phyloP scores from a whole-genome alignment of 2,797 vertebrate genomes.

The Crax fasciolata region DNA sequence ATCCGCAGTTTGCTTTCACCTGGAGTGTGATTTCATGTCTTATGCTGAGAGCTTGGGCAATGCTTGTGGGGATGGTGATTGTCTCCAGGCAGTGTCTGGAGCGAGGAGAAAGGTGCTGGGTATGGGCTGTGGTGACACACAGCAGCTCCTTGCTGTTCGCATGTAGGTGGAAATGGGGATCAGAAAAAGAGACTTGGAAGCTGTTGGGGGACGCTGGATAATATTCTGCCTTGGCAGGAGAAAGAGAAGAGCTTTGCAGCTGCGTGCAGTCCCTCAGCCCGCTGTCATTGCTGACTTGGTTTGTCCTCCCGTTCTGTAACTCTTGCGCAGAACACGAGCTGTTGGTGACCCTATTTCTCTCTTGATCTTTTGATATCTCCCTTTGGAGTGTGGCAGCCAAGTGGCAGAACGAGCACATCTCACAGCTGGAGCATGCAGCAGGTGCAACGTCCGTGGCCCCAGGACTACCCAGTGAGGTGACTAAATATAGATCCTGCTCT shows the following conservation, averaged over 20 bases:
- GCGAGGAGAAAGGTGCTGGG: not conserved
- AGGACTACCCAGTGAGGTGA: not conserved
- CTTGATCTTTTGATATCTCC: not conserved
- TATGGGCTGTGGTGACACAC: not conserved
- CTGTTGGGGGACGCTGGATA: not conserved
- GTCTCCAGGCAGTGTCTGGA: not conserved
- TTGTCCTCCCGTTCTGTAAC: not conserved
- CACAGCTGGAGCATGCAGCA: not conserved
- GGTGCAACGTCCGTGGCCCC: not conserved
- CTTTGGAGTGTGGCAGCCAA: not conserved
- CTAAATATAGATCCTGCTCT: not conserved
- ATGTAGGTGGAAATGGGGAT: fast-evolving
- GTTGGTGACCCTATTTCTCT: not conserved
- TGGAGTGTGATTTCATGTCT: not conserved
- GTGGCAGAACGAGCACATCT: not conserved
- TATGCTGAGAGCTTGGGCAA: not conserved
- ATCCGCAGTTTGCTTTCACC: not conserved
- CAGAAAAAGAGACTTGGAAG: not conserved
- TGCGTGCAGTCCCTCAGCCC: not conserved
- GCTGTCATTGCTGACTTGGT: not conserved
- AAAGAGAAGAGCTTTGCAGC: not conserved
- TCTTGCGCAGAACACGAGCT: not conserved
- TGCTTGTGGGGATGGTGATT: not conserved
- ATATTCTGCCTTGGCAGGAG: not conserved
- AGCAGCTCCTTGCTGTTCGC: not conserved